Percentiles rank a stretch among this genome's conserved stretches.
These are phyloP conservation scores for Colius striatus DNA, from an alignment of 2,113 vertebrate species.

Conservation along the genomic window DNA sequence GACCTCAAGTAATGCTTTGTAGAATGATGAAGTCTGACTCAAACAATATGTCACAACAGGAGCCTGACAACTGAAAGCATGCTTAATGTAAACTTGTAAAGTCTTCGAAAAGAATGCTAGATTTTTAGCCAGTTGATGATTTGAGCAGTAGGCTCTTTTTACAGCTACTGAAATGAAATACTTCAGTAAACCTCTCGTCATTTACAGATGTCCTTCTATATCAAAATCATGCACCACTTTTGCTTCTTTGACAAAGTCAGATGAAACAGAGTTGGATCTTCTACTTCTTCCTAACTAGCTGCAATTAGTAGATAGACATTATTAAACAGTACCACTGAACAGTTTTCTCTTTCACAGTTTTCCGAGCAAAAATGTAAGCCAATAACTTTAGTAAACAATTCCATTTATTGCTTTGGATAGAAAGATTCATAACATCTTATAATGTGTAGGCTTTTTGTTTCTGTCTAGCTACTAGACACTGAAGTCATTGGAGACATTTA, in stretches of 20 bases:
- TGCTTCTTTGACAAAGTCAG: neutral
- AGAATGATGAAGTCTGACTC: conserved; percentile 70
- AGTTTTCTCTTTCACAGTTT: neutral
- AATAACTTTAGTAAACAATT: conserved; percentile 23
- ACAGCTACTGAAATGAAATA: conserved; percentile 70
- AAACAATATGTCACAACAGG: conserved; percentile 62
- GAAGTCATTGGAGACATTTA: conserved; percentile 59
- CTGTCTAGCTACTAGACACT: conserved; percentile 48
- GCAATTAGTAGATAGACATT: neutral
- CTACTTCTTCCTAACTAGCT: neutral
- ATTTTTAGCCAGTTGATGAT: conserved; percentile 69
- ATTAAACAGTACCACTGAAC: neutral
- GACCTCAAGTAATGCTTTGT: conserved; percentile 67
- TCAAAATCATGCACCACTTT: conserved; percentile 4
- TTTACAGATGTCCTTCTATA: conserved; percentile 51
- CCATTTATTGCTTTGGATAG: conserved; percentile 59
- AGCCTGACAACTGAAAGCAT: conserved; percentile 69
- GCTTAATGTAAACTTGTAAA: conserved; percentile 70
- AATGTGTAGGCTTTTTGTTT: conserved; percentile 48
- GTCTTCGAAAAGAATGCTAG: conserved; percentile 57
- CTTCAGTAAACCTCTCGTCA: conserved; percentile 23
- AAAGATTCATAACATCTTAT: conserved; percentile 50
- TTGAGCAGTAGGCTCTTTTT: conserved; percentile 57
- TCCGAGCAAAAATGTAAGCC: conserved; percentile 17
- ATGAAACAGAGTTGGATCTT: conserved; percentile 1